Base-by-base conservation (phyloP, 2,113 vertebrate species). In the Pseudorasbora parva region DNA sequence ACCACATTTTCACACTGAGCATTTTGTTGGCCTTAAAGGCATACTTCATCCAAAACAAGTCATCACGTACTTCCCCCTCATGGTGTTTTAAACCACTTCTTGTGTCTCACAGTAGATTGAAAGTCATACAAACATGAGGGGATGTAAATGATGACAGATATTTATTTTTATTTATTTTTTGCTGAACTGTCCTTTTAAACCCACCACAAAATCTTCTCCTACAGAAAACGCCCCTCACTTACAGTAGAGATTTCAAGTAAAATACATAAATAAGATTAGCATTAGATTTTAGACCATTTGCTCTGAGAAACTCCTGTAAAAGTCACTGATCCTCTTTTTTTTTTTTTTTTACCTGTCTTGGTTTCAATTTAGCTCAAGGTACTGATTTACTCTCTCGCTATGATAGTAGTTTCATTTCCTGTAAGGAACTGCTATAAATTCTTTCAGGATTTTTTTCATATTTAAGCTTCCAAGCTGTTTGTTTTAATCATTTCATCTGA, bases 131-230 rank as follows among this genome's bases (percentile, higher is more conserved):
- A 5, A 51, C 1, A 5, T 45, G 57, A 60, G 23, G 23, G 57
- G 12, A 5, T 8, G 14, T 30, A 27, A 17, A 64, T 64, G 2
- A 30, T 64, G 60, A 62, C 60, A 15, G 2, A 62, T n/a, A n/a
- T n/a, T n/a, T n/a, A n/a, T n/a, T n/a, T n/a, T n/a, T n/a, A 8
- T 2, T 1, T 0, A 14, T 7, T 6, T 64, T 30, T 17, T 27
- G 14, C 14, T 33, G 8, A 30, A 8, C 27, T 33, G 33, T 9
- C 12, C 27, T 15, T 64, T 33, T 33, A 33, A 64, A 33, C 15
- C 14, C 14, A 64, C 27, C 27, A 33, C 60, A 64, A 33, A 64
- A 64, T 33, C 60, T 64, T 7, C 60, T 0, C 25, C 15, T 3
- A 33, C 15, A 19, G 19, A 43, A 69, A 21, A 69, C 37, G 12